A percentile compares a stretch with the other conserved stretches of the same genome.
Conservation (phyloP, 2,888 invertebrate genomes). For the Heliconius cydno region DNA sequence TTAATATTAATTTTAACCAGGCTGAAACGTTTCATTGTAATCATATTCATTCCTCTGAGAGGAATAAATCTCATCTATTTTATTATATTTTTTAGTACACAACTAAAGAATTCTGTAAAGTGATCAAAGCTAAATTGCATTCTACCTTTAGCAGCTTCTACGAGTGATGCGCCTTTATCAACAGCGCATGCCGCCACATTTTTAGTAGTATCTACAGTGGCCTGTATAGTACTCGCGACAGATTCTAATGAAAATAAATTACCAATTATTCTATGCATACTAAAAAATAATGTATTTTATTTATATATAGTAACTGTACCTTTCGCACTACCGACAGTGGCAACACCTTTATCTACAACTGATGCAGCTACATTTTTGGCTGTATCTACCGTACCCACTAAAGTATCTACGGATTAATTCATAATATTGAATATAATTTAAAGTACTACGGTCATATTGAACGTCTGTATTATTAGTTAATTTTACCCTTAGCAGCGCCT, state of each 20-base stretch:
- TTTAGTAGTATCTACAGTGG: conserved; percentile 58
- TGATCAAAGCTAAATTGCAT: background rate
- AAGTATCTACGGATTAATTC: conserved; percentile 51
- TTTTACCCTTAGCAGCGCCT: conserved; percentile 53
- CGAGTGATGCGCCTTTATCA: conserved; percentile 59
- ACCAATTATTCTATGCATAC: background rate
- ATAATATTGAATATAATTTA: conserved; percentile 12
- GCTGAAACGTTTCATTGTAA: background rate
- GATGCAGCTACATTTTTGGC: conserved; percentile 56
- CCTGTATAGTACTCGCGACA: conserved; percentile 42
- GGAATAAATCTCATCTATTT: background rate
- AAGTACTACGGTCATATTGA: background rate
- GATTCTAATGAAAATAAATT: conserved; percentile 41
- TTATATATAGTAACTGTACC: conserved; percentile 30
- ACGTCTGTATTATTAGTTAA: background rate
- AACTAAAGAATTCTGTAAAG: too few relatives aligned
- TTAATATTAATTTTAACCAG: background rate
- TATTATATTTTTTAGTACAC: background rate
- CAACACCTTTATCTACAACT: conserved; percentile 53
- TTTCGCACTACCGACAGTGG: conserved; percentile 53
- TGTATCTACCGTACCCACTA: conserved; percentile 54
- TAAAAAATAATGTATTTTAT: background rate
- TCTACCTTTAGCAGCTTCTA: conserved; percentile 54
- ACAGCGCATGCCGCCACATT: conserved; percentile 52
- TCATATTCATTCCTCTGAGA: background rate